phyloP scores from a whole-genome alignment of 2,888 invertebrate genomes.

The Eristalis tenax region DNA sequence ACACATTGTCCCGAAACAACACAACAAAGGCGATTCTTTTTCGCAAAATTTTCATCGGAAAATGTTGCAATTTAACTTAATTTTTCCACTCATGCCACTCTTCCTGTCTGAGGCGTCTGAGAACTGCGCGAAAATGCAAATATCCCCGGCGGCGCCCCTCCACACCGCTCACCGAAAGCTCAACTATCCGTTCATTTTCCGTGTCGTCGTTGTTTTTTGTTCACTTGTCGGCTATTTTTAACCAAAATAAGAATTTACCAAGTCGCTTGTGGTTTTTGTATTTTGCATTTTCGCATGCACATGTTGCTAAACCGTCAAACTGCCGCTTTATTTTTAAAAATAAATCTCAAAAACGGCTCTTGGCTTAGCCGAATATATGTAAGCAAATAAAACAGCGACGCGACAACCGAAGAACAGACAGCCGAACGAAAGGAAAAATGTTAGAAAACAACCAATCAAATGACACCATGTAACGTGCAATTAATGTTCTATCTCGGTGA shows the following conservation, averaged over 20 bases:
- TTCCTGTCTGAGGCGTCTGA: neutral
- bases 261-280: constrained; percentile 31
- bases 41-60: constrained; percentile 27
- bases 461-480: constrained; percentile 60
- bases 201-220: neutral
- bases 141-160: neutral
- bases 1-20: constrained; percentile 35
- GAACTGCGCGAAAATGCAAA: neutral
- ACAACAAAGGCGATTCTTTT: constrained; percentile 65
- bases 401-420: neutral
- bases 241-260: constrained; percentile 63
- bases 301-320: constrained; percentile 64
- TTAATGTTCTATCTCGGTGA: constrained; percentile 52
- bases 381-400: neutral
- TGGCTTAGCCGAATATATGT: neutral
- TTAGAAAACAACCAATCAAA: constrained; percentile 47
- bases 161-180: neutral
- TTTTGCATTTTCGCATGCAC: constrained; percentile 42
- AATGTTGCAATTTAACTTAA: constrained; percentile 54
- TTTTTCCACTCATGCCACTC: constrained; percentile 42
- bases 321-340: constrained; percentile 51
- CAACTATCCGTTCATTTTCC: neutral
- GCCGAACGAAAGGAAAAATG: constrained; percentile 10
- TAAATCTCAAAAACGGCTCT: constrained; percentile 29
- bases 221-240: constrained; percentile 46